Evolutionary conservation across 2,797 vertebrate genomes (phyloP).

Genomic region (Valencia hispanica): DNA sequence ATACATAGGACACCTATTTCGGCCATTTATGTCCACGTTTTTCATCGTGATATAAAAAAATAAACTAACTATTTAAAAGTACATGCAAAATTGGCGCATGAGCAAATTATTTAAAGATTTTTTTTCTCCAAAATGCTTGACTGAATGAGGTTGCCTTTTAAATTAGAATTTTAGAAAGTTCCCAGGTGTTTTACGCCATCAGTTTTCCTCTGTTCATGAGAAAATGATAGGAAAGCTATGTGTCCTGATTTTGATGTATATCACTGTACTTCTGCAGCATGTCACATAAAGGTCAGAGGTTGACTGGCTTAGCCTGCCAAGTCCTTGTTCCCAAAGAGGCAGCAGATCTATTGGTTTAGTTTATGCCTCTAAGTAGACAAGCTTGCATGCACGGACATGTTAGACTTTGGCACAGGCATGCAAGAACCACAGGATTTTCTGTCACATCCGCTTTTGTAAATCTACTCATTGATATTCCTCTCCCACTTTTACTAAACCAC

Average conservation of each 20-base stretch:
- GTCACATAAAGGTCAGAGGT: conserved; percentile 2
- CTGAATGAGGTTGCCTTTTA: neutral
- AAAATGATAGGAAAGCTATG: neutral
- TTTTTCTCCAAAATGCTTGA: neutral
- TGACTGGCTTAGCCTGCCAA: neutral
- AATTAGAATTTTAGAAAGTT: neutral
- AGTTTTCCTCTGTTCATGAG: neutral
- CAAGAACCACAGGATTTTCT: conserved; percentile 17
- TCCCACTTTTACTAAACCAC: conserved; percentile 3
- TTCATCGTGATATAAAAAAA: neutral
- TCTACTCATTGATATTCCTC: conserved; percentile 28
- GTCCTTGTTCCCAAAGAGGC: neutral
- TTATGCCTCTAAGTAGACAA: conserved; percentile 14
- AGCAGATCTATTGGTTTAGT: conserved; percentile 6
- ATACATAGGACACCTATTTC: neutral
- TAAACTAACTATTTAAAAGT: neutral
- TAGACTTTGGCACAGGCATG: neutral
- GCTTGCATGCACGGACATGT: neutral
- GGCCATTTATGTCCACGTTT: neutral
- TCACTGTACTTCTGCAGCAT: neutral
- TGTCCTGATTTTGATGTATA: neutral
- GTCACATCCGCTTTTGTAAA: conserved; percentile 27
- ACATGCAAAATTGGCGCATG: neutral
- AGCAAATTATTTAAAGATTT: neutral
- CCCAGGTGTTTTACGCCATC: neutral